Evolutionary conservation across 1,140 invertebrate species (phyloP), one percentile per base, ranked within the genome.

Genomic region (Drosophila yakuba): DNA sequence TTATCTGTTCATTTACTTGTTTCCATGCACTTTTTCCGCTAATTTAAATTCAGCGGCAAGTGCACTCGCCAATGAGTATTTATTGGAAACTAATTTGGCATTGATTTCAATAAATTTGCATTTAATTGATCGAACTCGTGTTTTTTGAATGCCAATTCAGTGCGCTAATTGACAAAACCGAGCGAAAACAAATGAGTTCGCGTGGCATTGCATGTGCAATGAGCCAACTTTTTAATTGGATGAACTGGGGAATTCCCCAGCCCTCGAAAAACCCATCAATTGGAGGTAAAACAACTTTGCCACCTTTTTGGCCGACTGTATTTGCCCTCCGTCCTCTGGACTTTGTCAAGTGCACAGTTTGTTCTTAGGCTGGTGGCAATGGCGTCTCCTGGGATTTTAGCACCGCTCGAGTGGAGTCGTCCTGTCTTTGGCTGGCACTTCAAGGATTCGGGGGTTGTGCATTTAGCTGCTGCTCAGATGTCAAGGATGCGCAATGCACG

Each of bases 271-370:
- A 36, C 51, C 57, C 38, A 56, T 57, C 15, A 52, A 64, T 62
- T 44, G 51, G 11, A 48, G 11, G 10, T 0, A n/a, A 8, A 74
- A 72, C 83, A 63, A 48, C 62, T 88, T 83, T 64, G 73, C 62
- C 73, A 84, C 68, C 78, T 78, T 78, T 62, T 58, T 58, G 64
- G 51, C 50, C 56, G 75, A 75, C 60, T 84, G 67, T 73, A 15
- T 50, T 58, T 39, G 5, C 14, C 17, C 44, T 47, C 3, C 39
- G 47, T 35, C 47, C 38, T 47, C 51, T 64, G 75, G 83, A 89
- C 84, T 77, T 77, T 88, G 78, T 86, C 78, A 78, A 86, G 82
- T 85, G 82, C 74, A 85, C 85, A 85, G 82, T 81, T 81, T 78
- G 55, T 47, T 60, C 67, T 68, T 52, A 68, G 80, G 59, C 73